These are phyloP conservation scores for Rhamnusium bicolor DNA, from an alignment of 2,888 invertebrate genomes.

Conservation along the genomic window DNA sequence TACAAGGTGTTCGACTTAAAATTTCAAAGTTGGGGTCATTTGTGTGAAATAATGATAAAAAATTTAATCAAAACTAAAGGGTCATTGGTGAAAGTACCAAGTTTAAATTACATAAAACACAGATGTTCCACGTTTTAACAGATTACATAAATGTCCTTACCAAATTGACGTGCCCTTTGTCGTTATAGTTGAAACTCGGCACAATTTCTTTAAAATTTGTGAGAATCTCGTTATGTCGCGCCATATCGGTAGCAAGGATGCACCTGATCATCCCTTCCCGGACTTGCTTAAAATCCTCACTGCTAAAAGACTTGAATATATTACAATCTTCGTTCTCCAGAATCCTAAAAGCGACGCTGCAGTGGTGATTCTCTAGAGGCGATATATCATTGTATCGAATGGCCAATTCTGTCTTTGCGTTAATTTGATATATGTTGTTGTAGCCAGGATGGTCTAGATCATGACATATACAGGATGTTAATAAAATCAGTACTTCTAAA, in stretches of 20 bases:
- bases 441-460: constrained; percentile 86
- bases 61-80: too few species aligned
- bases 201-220: constrained; percentile 80
- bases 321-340: constrained; percentile 86
- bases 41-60: too few species aligned
- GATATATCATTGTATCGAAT: constrained; percentile 90
- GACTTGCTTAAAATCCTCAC: constrained; percentile 77
- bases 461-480: constrained; percentile 87
- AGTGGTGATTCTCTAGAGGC: constrained; percentile 89
- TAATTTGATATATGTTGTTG: constrained; percentile 87
- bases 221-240: constrained; percentile 84
- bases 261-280: constrained; percentile 86
- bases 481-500: constrained; percentile 82
- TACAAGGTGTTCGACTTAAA: too few species aligned
- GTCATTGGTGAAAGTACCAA: too few species aligned
- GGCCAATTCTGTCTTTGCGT: constrained; percentile 87
- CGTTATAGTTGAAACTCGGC: constrained; percentile 79
- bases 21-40: too few species aligned
- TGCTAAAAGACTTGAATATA: constrained; percentile 80
- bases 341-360: constrained; percentile 87
- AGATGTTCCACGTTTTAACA: background rate
- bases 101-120: background rate
- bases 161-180: constrained; percentile 81
- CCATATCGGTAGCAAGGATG: constrained; percentile 86
- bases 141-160: constrained; percentile 70